A percentile compares a stretch with the other conserved stretches of the same genome.
Conservation (phyloP, 2,113 vertebrate genomes). For the Tamias sibiricus region DNA sequence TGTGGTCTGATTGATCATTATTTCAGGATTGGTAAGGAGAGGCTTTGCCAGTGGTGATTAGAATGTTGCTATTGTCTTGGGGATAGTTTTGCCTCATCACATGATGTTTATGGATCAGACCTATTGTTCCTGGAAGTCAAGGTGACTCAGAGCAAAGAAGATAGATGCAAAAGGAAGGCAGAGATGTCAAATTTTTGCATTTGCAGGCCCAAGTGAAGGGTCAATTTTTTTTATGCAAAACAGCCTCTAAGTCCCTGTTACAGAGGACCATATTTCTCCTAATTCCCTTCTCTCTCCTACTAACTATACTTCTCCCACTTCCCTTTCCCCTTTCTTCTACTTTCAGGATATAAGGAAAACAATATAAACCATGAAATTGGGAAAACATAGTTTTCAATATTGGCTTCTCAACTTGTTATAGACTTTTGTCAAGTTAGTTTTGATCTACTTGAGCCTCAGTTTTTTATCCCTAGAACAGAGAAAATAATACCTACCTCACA, state of each 20-base stretch:
- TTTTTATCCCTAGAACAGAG: conserved; percentile 1
- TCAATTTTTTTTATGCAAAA: neutral
- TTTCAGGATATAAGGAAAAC: neutral
- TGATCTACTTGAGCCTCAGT: neutral
- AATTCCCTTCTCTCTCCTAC: neutral
- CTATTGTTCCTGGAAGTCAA: too few relatives aligned
- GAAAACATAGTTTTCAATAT: neutral
- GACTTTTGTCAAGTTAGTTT: neutral
- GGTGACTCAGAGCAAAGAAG: too few relatives aligned
- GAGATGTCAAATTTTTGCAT: neutral
- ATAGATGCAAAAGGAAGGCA: neutral
- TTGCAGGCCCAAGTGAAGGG: neutral
- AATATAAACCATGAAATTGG: neutral
- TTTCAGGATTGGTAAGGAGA: neutral
- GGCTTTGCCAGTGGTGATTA: neutral
- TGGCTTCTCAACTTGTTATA: neutral
- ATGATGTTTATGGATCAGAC: too few relatives aligned
- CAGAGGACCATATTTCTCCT: neutral
- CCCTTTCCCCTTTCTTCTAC: neutral
- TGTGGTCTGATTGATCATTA: neutral
- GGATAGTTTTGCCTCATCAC: neutral
- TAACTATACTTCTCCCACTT: neutral
- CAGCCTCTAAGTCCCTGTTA: neutral
- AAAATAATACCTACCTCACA: neutral
- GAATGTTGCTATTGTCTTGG: neutral